A percentile compares a stretch with the other conserved stretches of the same genome.
Evolutionary conservation across 2,113 vertebrate species (phyloP).

Genomic region (Micromys minutus): DNA sequence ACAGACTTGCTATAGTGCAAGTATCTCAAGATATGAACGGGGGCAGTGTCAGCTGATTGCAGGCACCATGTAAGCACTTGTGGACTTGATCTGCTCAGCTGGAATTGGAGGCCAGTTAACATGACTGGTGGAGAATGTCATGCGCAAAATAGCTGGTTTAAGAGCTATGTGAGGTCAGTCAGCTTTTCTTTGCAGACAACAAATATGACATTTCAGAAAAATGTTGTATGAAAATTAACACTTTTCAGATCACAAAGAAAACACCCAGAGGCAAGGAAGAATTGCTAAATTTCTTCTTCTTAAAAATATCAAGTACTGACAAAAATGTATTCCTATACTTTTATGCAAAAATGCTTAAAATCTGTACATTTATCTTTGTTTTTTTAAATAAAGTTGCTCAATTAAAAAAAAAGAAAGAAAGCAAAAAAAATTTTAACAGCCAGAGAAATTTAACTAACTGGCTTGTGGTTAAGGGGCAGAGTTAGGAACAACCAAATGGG

Average conservation of each 20-base stretch:
- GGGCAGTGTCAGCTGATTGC: not conserved
- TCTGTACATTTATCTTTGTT: too few relatives aligned
- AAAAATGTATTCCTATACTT: too few relatives aligned
- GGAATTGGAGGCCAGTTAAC: too few relatives aligned
- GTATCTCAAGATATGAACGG: not conserved
- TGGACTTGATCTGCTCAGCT: not conserved
- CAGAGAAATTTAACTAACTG: not conserved
- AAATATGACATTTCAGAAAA: not conserved
- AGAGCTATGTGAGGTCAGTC: not conserved
- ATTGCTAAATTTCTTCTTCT: not conserved
- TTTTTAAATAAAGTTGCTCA: too few relatives aligned
- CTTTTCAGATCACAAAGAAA: not conserved
- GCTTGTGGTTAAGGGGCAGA: not conserved
- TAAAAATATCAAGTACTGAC: too few relatives aligned
- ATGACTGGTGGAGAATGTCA: not conserved
- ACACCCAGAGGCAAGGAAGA: not conserved
- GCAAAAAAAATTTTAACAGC: not conserved
- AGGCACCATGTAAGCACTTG: not conserved
- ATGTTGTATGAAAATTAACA: not conserved
- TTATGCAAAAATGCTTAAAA: too few relatives aligned
- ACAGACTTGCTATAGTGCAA: not conserved
- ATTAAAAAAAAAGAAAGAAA: too few relatives aligned
- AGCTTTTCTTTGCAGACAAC: not conserved
- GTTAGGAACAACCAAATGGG: not conserved
- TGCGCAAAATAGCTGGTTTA: not conserved